phyloP scores from a whole-genome alignment of 2,113 vertebrate genomes.

The Hippopotamus amphibius region DNA sequence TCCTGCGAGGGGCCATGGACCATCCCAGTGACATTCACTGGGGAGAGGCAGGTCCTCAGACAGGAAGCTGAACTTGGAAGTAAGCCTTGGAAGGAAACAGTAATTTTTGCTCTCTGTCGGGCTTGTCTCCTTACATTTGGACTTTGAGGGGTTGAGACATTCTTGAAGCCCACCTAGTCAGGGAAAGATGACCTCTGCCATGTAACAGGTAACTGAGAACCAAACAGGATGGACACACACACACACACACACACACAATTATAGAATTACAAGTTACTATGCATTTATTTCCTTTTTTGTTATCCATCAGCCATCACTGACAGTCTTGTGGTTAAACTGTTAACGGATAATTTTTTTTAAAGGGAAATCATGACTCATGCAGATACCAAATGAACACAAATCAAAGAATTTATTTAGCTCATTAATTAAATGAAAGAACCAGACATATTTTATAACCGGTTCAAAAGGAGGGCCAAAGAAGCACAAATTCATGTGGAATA shows the following conservation, averaged over 20 bases:
- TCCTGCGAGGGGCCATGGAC: neutral
- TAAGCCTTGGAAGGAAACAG: neutral
- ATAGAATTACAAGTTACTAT: neutral
- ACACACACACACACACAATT: neutral
- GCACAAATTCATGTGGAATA: neutral
- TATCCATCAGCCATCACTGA: neutral
- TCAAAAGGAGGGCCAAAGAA: neutral
- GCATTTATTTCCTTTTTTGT: neutral
- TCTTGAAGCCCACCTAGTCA: neutral
- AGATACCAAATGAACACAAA: neutral
- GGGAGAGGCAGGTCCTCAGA: neutral
- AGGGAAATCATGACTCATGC: neutral
- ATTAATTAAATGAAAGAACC: constrained; percentile 10
- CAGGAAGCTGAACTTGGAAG: neutral
- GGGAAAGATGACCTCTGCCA: neutral
- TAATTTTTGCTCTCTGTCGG: neutral
- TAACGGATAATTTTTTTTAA: neutral
- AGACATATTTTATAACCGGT: neutral
- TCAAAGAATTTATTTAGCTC: neutral
- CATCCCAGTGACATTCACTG: neutral
- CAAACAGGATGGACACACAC: neutral
- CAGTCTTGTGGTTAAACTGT: neutral
- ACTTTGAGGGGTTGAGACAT: neutral
- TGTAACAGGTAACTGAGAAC: neutral
- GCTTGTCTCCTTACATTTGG: neutral